Conservation (phyloP, 1,140 invertebrate species). For the Diachasmimorpha longicaudata region DNA sequence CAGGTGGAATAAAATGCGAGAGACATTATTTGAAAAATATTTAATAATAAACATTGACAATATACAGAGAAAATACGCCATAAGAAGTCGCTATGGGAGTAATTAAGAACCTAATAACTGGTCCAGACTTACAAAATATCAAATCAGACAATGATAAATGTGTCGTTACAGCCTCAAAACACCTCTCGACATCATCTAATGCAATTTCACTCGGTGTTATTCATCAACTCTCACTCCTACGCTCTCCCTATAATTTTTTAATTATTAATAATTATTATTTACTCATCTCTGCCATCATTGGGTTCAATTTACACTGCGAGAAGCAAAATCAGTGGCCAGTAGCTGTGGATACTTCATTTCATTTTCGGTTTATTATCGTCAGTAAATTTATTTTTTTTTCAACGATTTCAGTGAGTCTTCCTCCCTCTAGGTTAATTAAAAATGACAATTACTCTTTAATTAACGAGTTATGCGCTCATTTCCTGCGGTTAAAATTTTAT, state of each 20-base stretch:
- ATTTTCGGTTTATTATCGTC: no score
- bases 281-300: conserved; percentile 8
- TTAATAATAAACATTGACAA: conserved; percentile 64
- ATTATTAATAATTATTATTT: conserved; percentile 4
- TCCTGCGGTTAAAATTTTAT: neutral
- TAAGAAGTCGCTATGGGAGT: conserved; percentile 60
- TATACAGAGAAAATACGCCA: conserved; percentile 63
- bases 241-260: conserved; percentile 2
- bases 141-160: conserved; percentile 58
- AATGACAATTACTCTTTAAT: neutral
- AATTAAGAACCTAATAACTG: conserved; percentile 61
- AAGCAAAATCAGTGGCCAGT: conserved; percentile 38
- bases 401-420: neutral
- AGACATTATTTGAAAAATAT: conserved; percentile 60
- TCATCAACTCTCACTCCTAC: conserved; percentile 36
- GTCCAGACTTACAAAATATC: conserved; percentile 61
- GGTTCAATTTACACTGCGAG: conserved; percentile 38
- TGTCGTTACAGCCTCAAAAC: conserved; percentile 40
- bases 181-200: conserved; percentile 37
- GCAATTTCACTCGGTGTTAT: conserved; percentile 12
- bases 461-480: neutral
- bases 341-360: conserved; percentile 13
- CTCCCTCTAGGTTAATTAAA: conserved; percentile 14
- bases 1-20: neutral
- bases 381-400: no score